A percentile compares a stretch with the other conserved stretches of the same genome.
These are phyloP conservation scores for Cyanocitta stelleri DNA, from an alignment of 2,113 vertebrate species.

Conservation along the genomic window DNA sequence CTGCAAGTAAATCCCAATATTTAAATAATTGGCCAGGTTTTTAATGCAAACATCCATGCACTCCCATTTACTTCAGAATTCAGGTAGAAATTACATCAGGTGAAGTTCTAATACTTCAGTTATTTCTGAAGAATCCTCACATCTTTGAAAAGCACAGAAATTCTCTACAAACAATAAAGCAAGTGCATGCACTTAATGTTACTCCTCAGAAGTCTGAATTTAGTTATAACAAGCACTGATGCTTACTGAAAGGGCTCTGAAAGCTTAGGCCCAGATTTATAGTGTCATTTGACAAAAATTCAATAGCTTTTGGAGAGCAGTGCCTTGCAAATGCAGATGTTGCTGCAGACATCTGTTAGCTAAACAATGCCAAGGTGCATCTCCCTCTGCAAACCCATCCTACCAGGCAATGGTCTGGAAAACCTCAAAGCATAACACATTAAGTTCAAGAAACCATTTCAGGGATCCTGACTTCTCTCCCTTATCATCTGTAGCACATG, in stretches of 20 bases:
- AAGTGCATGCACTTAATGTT: background rate
- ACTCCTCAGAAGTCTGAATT: background rate
- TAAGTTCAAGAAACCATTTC: conserved; percentile 29
- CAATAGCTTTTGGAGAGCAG: background rate
- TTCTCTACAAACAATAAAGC: background rate
- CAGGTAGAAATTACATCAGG: background rate
- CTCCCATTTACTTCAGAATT: background rate
- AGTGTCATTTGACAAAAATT: background rate
- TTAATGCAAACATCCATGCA: background rate
- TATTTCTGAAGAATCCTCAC: background rate
- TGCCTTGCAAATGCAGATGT: background rate
- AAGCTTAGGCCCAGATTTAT: background rate
- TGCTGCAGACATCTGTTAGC: conserved; percentile 31
- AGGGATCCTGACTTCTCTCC: conserved; percentile 7
- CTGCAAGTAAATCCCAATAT: background rate
- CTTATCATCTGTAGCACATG: conserved; percentile 50
- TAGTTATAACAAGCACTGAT: background rate
- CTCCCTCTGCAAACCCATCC: conserved; percentile 7
- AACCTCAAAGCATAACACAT: background rate
- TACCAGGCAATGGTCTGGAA: conserved; percentile 13
- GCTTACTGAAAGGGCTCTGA: background rate
- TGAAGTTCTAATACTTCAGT: background rate
- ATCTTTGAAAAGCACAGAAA: background rate
- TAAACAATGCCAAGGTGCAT: conserved; percentile 9
- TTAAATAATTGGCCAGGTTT: background rate